phyloP scores from a whole-genome alignment of 1,140 invertebrate species.

The Vanessa atalanta region DNA sequence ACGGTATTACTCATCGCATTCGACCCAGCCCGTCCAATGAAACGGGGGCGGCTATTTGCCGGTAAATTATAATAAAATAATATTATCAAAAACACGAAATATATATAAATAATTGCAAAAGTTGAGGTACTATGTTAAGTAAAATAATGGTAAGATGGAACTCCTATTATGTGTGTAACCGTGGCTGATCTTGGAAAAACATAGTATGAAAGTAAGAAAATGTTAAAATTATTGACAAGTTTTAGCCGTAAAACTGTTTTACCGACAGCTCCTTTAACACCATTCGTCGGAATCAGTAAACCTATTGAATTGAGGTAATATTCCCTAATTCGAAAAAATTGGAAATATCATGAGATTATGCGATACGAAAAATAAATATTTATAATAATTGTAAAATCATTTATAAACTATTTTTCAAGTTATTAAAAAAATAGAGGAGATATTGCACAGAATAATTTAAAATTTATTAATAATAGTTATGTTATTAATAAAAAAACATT shows the following conservation, averaged over 20 bases:
- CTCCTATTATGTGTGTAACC: neutral
- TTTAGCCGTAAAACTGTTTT: conserved; percentile 49
- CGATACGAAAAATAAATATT: too few relatives aligned
- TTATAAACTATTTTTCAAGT: too few relatives aligned
- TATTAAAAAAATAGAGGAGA: too few relatives aligned
- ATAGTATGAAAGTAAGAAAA: conserved; percentile 26
- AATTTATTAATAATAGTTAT: too few relatives aligned
- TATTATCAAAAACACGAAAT: conserved; percentile 16
- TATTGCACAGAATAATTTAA: too few relatives aligned
- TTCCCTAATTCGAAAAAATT: too few relatives aligned
- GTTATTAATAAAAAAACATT: too few relatives aligned
- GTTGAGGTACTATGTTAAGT: neutral
- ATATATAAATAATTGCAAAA: conserved; percentile 4
- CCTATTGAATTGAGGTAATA: neutral
- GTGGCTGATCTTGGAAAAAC: conserved; percentile 16
- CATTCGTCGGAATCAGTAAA: neutral
- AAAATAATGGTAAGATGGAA: conserved; percentile 2
- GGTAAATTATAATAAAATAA: conserved; percentile 28
- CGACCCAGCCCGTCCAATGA: conserved; percentile 43
- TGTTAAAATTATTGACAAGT: conserved; percentile 51
- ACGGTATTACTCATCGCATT: conserved; percentile 74
- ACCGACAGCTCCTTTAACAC: conserved; percentile 39
- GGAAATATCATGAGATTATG: too few relatives aligned
- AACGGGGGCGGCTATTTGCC: conserved; percentile 50
- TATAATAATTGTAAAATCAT: too few relatives aligned